Evolutionary conservation across 2,888 invertebrate genomes (phyloP).

Genomic region (Serripes groenlandicus): DNA sequence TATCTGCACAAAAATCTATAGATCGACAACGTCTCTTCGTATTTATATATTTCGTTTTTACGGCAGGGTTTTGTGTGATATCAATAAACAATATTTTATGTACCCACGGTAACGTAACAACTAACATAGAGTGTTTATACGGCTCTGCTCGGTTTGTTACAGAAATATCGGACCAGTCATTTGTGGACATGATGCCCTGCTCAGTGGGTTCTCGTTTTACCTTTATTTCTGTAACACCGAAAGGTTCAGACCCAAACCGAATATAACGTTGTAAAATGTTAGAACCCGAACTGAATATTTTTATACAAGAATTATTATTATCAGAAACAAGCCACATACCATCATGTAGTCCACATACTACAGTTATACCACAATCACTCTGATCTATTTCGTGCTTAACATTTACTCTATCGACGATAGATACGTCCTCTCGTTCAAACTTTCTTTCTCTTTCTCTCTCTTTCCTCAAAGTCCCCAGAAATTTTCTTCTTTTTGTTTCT

Average conservation of each 20-base stretch:
- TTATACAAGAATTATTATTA: not conserved
- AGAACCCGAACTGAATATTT: not conserved
- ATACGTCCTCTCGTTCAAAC: not conserved
- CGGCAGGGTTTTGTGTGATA: not conserved
- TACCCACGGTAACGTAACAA: not conserved
- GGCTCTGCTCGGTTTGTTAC: not conserved
- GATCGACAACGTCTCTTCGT: not conserved
- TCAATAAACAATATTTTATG: conserved; percentile 1
- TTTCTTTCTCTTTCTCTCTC: not conserved
- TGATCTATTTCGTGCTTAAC: not conserved
- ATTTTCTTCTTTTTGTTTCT: not conserved
- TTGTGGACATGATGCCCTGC: not conserved
- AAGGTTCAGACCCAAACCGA: not conserved
- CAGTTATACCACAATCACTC: not conserved
- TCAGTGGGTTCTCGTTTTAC: not conserved
- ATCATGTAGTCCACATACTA: not conserved
- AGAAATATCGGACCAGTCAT: not conserved
- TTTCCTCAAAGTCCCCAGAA: not conserved
- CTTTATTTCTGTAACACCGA: not conserved
- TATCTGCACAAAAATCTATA: not conserved
- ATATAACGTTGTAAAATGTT: not conserved
- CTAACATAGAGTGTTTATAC: not conserved
- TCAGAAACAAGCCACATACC: not conserved
- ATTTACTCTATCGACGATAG: not conserved
- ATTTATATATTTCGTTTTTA: not conserved